These are phyloP conservation scores for Mellivora capensis DNA, from an alignment of 2,113 vertebrate genomes.

Conservation along the genomic window DNA sequence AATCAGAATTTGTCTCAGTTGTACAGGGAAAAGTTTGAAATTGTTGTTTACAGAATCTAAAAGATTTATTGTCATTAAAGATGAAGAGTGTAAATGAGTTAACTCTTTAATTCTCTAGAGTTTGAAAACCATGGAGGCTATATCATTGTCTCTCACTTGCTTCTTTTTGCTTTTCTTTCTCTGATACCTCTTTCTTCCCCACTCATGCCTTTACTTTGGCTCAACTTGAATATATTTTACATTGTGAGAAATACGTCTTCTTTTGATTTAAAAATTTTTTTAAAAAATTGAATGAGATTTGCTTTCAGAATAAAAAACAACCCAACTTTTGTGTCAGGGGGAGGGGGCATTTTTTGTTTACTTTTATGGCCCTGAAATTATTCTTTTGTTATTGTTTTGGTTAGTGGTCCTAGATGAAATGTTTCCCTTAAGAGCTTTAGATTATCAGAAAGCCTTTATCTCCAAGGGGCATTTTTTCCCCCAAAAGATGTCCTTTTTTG, in stretches of 20 bases:
- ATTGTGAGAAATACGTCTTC: neutral
- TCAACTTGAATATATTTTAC: neutral
- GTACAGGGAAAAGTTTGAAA: neutral
- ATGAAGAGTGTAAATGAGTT: neutral
- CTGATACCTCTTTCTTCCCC: neutral
- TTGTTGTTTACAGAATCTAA: neutral
- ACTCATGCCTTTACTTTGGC: neutral
- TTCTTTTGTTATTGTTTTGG: neutral
- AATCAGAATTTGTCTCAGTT: slow-evolving; percentile 5
- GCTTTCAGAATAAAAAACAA: neutral
- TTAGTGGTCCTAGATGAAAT: neutral
- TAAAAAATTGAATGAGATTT: neutral
- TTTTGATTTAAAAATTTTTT: neutral
- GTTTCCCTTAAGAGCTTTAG: neutral
- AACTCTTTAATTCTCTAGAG: neutral
- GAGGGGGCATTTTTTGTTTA: neutral
- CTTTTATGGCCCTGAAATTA: neutral
- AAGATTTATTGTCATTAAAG: neutral
- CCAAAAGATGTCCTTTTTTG: neutral
- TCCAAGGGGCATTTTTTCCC: neutral
- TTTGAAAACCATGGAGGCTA: neutral
- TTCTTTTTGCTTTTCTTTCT: neutral
- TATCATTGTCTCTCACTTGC: neutral
- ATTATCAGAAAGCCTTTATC: neutral
- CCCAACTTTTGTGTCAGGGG: neutral